Evolutionary conservation across 1,140 invertebrate species (phyloP), one percentile per base, ranked within the genome.

Genomic region (Phortica variegata): DNA sequence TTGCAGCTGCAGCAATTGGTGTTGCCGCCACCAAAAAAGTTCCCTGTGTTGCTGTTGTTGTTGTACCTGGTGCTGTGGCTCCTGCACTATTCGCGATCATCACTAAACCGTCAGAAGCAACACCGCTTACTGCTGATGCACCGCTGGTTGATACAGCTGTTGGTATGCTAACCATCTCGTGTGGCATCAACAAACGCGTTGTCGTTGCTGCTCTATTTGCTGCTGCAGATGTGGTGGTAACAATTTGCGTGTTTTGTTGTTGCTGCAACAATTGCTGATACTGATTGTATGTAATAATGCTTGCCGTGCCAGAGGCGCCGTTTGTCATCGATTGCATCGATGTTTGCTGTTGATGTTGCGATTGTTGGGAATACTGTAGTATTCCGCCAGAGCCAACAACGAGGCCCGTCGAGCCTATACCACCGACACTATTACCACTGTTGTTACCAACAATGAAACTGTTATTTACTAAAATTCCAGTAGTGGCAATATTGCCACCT

Each of bases 161-260:
- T 52, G 73, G 72, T 44, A 75, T 57, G 47, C 63, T 73, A 20
- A 75, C 73, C 59, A 75, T 69, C 45, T 75, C 59, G 56, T 75
- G 69, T 56, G 72, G 73, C 58, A 75, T 68, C 38, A 69, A 56
- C 20, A 58, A 13, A 21, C 56, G 17, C 5, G 43, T 34, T 21
- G 18, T 19, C 16, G 36, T 17, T 38, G 34, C 15, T 15, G 31
- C 12, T 31, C 20, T 40, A 40, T 40, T 31, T 10, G 20, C 20
- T 8, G 7, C 15, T 23, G 19, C n/a, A 31, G 29, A 10, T 6
- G 12, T 29, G 12, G 26, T 29, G 26, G 21, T 41, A 20, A 15
- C 21, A 20, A 21, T 12, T 9, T 12, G 20, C 21, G 39, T 20
- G 17, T 41, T 12, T 20, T 36, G 29, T 4, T 16, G 42, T 3